Evolutionary conservation across 2,797 vertebrate genomes (phyloP), one percentile per base, ranked within the genome.

Genomic region (Phoeniculus purpureus): DNA sequence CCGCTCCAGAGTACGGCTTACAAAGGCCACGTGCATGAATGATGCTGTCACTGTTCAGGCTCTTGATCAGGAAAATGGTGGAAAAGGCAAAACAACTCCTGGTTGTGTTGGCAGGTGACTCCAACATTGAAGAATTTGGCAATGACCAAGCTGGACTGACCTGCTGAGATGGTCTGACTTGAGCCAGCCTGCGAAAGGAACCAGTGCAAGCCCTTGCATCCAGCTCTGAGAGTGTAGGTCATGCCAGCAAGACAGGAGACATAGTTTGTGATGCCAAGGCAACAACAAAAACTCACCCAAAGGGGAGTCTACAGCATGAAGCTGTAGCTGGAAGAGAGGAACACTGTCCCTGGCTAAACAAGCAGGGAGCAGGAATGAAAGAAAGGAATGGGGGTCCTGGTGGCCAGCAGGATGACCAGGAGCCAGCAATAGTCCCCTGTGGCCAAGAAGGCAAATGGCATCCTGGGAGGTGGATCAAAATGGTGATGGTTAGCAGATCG

Each of bases 131-230:
- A 61, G 50, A 56, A 55, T 29, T 43, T 2, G 2, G 26, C 45
- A 62, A 65, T 7, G 37, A 31, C 25, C 3, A 3, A 68, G 45
- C 50, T 62, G 68, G 43, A 20, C 43, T 43, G 61, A 61, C 32
- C 55, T 15, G 55, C 40, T 27, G 50, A 74, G 61, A 34, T 25
- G 56, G 11, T 11, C 4, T 61, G 40, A 16, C 32, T 10, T 61
- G 48, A 58, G n/a, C 22, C 19, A 32, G 21, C 48, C 37, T 23
- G 15, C 3, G 23, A 27, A 20, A 3, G 32, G 61, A 67, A 26
- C n/a, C 43, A 23, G 17, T 0, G 1, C 73, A 15, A 55, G 48
- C 31, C n/a, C 1, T 0, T 14, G 17, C 19, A 8, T 40, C 47
- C 79, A 40, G 47, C 52, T 77, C 66, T 16, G 47, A 47, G 59